Evolutionary conservation across 2,888 invertebrate genomes (phyloP), one percentile per base, ranked within the genome.

Genomic region (Xylota segnis): DNA sequence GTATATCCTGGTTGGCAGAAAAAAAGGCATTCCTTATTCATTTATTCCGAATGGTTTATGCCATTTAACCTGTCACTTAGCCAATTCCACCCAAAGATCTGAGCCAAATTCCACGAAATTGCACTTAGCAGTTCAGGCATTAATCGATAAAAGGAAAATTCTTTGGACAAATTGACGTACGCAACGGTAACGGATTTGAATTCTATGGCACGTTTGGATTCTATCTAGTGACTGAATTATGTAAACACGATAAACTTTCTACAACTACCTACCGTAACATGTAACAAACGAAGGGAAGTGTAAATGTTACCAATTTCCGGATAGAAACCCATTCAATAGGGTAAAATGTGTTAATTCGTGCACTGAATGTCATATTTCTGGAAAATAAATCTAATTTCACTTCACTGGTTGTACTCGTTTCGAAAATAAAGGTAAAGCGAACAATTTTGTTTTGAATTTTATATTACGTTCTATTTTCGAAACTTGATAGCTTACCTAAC

Each of bases 51-150:
- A 43, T 0, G 43, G 14, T 14, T 43, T 6, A 14, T 43, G 43
- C 43, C 43, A 43, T 14, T 43, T 43, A 12, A 43, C 14, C 43
- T 43, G 43, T 43, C 43, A 43, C 43, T 43, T 43, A 43, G 14
- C 5, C 43, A 14, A 14, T 14, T 14, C 14, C 43, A 14, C n/a
- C 14, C 6, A 14, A 14, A n/a, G 3, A 43, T 14, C 14, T 43
- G 5, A 43, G 0, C 2, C 14, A 14, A 40, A 40, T 40, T 3
- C n/a, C 12, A 43, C 6, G 14, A 43, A 14, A 43, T 43, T 43
- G 43, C 43, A 43, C 43, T 43, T 43, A 43, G n/a, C 14, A 0
- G 12, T 1, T 37, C 14, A 5, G 14, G 14, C 14, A 5, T 43
- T 14, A 43, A 4, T 43, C 43, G 14, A 12, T 0, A n/a, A 43